Conservation (phyloP, 92 coral and sea anemone species). For the Porites lobata region DNA sequence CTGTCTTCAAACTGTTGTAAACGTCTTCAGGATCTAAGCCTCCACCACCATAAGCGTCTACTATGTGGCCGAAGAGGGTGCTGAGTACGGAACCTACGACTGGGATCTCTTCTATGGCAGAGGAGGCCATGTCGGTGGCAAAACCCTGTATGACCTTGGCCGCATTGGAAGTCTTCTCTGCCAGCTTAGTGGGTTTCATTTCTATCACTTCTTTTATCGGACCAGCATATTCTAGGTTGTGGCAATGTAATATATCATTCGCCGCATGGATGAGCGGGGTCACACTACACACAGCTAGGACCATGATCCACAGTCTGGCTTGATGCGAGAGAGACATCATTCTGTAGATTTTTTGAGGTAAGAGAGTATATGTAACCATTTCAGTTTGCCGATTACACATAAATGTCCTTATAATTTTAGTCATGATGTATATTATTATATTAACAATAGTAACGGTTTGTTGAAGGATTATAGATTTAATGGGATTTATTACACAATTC, state of each 20-base stretch:
- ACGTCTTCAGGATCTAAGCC: not conserved
- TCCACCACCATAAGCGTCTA: not conserved
- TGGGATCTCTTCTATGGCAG: not conserved
- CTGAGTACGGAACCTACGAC: not conserved
- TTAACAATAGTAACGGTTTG: no score
- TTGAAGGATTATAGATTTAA: no score
- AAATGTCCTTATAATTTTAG: no score
- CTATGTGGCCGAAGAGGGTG: not conserved
- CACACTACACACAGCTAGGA: not conserved
- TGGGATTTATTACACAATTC: no score
- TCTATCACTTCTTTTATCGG: slow-evolving; percentile 19
- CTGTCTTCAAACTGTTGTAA: slow-evolving; percentile 6
- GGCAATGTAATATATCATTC: not conserved
- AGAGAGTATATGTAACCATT: no score
- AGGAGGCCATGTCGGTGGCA: not conserved
- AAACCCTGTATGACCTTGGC: not conserved
- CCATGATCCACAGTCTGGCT: not conserved
- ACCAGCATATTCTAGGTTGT: slow-evolving; percentile 18
- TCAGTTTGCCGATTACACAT: no score
- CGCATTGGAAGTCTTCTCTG: slow-evolving; percentile 2
- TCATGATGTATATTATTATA: no score
- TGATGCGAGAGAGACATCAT: not conserved
- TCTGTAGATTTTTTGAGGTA: no score
- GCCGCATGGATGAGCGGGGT: slow-evolving; percentile 12
- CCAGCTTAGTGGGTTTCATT: slow-evolving; percentile 25